These are phyloP conservation scores for Empidonax alnorum DNA, from an alignment of 2,113 vertebrate genomes.

Conservation along the genomic window DNA sequence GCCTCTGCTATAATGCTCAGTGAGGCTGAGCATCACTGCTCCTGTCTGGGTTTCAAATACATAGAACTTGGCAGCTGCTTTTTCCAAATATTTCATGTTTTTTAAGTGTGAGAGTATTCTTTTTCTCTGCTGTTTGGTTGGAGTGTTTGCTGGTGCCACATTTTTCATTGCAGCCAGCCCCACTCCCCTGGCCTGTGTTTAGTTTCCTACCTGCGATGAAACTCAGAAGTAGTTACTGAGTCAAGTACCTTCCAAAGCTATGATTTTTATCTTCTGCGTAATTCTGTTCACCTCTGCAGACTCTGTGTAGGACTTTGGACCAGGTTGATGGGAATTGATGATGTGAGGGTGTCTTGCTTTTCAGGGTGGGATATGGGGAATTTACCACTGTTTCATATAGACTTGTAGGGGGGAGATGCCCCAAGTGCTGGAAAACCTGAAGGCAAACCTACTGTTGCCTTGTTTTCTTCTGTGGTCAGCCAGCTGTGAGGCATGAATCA, in stretches of 20 bases:
- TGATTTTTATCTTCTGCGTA: rapidly evolving
- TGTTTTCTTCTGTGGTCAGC: not conserved
- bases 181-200: not conserved
- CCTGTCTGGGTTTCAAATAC: not conserved
- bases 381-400: not conserved
- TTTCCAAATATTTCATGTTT: not conserved
- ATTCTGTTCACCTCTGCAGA: not conserved
- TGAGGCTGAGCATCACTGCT: not conserved
- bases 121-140: not conserved
- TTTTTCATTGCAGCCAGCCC: not conserved
- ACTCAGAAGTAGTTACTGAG: not conserved
- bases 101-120: not conserved
- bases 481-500: not conserved
- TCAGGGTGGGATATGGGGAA: not conserved
- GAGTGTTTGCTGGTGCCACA: not conserved
- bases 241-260: not conserved
- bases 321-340: not conserved
- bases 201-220: not conserved
- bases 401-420: not conserved
- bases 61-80: not conserved
- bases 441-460: not conserved
- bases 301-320: not conserved
- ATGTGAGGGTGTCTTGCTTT: not conserved
- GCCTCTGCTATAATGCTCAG: not conserved
- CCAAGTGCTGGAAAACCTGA: not conserved